These are phyloP conservation scores for Epirrhoe tristata DNA, from an alignment of 2,888 invertebrate species.

Conservation along the genomic window DNA sequence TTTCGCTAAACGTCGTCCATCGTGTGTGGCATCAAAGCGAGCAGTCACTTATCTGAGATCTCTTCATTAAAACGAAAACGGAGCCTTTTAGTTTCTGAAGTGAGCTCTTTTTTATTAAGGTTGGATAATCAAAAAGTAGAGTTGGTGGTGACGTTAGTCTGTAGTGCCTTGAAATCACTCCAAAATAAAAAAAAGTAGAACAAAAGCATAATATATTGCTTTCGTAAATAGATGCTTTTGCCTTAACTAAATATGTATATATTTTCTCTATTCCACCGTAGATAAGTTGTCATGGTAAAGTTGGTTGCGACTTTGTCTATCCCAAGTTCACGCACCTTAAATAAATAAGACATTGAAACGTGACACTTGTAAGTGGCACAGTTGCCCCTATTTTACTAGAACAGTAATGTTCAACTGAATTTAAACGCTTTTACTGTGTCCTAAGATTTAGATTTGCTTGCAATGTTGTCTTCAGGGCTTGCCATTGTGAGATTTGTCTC, in stretches of 20 bases:
- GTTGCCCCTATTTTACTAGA: neutral
- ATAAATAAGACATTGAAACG: neutral
- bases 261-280: too few relatives aligned
- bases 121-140: constrained; percentile 30
- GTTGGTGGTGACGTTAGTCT: neutral
- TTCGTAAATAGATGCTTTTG: too few relatives aligned
- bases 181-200: neutral
- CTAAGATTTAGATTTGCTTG: constrained; percentile 15
- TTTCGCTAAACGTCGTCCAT: constrained; percentile 48
- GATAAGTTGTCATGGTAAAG: too few relatives aligned
- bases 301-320: neutral
- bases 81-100: constrained; percentile 48
- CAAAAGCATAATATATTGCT: too few relatives aligned
- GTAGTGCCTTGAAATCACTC: neutral
- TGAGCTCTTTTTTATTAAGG: constrained; percentile 51
- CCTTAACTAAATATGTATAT: too few relatives aligned
- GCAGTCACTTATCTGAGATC: constrained; percentile 61
- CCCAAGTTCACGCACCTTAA: neutral
- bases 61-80: constrained; percentile 65
- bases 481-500: neutral
- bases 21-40: constrained; percentile 64
- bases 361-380: neutral
- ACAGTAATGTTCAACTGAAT: constrained; percentile 9
- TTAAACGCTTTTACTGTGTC: neutral
- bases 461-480: neutral